phyloP scores from a whole-genome alignment of 2,888 invertebrate species.

The Seladonia tumulorum region DNA sequence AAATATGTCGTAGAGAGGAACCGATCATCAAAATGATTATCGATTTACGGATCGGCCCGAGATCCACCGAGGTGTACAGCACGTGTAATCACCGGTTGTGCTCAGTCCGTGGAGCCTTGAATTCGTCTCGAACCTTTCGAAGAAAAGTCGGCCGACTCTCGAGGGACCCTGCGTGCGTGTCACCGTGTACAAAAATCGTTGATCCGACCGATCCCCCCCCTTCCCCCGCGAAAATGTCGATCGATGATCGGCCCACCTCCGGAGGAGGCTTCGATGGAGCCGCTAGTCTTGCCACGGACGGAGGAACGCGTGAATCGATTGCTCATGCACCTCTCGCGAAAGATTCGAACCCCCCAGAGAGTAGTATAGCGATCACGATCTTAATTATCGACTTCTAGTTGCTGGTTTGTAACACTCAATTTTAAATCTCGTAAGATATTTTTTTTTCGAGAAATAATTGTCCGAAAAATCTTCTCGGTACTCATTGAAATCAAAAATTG shows the following conservation, averaged over 20 bases:
- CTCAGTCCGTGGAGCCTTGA: conserved; percentile 41
- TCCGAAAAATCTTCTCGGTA: neutral
- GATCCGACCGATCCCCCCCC: conserved; percentile 1
- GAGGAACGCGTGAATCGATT: conserved; percentile 51
- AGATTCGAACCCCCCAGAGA: neutral
- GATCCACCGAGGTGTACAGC: conserved; percentile 28
- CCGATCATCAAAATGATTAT: conserved; percentile 31
- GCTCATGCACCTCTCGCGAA: neutral
- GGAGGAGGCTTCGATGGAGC: conserved; percentile 51
- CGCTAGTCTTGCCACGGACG: conserved; percentile 67
- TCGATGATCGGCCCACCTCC: conserved; percentile 23
- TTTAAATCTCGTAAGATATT: neutral
- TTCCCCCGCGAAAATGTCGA: conserved; percentile 13
- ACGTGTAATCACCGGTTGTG: too few relatives aligned
- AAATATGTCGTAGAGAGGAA: conserved; percentile 66
- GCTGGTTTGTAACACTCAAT: neutral
- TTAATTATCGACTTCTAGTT: neutral
- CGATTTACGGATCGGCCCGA: conserved; percentile 50
- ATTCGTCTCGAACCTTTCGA: conserved; percentile 21
- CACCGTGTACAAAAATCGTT: neutral
- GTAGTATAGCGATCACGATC: neutral
- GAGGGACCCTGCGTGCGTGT: neutral
- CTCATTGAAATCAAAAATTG: neutral
- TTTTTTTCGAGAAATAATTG: neutral
- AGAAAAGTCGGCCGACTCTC: neutral